Evolutionary conservation across 2,888 invertebrate genomes (phyloP), one percentile per base, ranked within the genome.

Genomic region (Liopterus haemorrhoidalis): DNA sequence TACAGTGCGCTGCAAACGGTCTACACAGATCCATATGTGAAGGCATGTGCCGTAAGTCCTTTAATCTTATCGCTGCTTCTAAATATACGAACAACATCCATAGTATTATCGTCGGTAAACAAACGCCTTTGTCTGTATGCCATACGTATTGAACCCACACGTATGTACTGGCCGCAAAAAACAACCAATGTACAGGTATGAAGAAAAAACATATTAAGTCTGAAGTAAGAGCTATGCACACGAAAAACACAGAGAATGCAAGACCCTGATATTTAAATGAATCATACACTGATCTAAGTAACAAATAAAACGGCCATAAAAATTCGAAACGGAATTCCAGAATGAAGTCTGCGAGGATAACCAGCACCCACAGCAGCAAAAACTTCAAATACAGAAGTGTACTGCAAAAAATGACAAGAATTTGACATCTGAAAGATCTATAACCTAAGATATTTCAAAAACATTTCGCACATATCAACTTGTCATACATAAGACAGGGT

Each of bases 141-240:
- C 94, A 96, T 54, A 95, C 90, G 70, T 92, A 94, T 71, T 96
- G 95, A 64, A 96, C 90, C 95, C 95, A 97, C 53, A 97, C 95
- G 71, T 96, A 97, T 63, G 95, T 95, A 72, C 94, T 94, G 62
- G 96, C 96, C 51, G 91, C 89, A 70, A 97, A 95, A 72, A 96
- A 93, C 67, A 95, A 78, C 86, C 94, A 94, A 70, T 95, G 91
- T 59, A 95, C 85, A 56, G 97, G 97, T 75, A 99, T 93, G 74
- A 96, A 94, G 75, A 97, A 90, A 75, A 91, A 94, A 77, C 95
- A 97, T 71, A 97, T 85, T 81, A 97, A 86, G 72, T 97, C 97
- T 60, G 96, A 94, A 55, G 95, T 95, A 60, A 96, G 81, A 57
- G 95, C 94, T 69, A 97, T 88, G 73, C 92, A 94, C 66, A 97